phyloP scores from a whole-genome alignment of 1,140 invertebrate species.

The Drosophila baimaii region DNA sequence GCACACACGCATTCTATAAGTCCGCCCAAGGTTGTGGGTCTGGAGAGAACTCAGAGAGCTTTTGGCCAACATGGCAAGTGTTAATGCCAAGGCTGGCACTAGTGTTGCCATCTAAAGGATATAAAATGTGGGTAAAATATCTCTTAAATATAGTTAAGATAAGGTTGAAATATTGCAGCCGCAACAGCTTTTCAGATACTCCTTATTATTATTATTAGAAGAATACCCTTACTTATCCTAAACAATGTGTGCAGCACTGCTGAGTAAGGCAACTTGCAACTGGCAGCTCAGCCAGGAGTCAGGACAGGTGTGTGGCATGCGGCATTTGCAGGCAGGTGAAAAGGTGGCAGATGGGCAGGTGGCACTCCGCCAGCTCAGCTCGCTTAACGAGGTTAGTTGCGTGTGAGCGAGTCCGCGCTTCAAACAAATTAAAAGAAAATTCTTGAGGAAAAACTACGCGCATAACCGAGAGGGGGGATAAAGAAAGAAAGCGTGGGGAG shows the following conservation, averaged over 20 bases:
- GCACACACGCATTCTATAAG: constrained; percentile 37
- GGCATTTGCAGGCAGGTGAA: constrained; percentile 18
- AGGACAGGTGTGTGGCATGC: constrained; percentile 40
- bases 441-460: constrained; percentile 28
- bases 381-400: constrained; percentile 64
- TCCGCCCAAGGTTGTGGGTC: constrained; percentile 14
- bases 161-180: no score
- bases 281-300: constrained; percentile 20
- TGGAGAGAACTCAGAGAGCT: constrained; percentile 53
- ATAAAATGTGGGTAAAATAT: no score
- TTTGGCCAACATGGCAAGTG: constrained; percentile 74
- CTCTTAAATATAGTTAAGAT: background rate
- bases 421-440: constrained; percentile 70
- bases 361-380: constrained; percentile 36
- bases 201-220: no score
- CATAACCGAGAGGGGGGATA: background rate
- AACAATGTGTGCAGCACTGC: constrained; percentile 2
- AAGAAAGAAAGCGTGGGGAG: background rate
- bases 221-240: no score
- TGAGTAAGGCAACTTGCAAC: constrained; percentile 27
- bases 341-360: constrained; percentile 32
- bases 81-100: constrained; percentile 70
- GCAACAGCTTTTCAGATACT: no score
- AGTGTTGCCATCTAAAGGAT: constrained; percentile 13
- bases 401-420: constrained; percentile 47